Conservation (phyloP, 1,140 invertebrate genomes). For the Bombus terrestris region DNA sequence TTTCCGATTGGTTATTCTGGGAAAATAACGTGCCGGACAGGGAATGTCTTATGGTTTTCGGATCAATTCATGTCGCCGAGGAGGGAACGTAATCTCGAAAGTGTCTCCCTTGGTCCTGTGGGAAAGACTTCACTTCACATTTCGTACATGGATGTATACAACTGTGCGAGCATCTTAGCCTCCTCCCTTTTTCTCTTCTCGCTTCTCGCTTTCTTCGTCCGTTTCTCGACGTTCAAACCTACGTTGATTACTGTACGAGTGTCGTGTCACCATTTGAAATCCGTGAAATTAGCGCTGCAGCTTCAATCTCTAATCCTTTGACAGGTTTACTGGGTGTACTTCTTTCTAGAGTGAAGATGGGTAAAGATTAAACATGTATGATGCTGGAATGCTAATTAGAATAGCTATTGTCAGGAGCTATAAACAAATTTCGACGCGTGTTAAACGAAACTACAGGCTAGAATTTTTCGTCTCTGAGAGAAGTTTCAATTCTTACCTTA, state of each 20-base stretch:
- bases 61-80: constrained; percentile 62
- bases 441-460: too few relatives aligned
- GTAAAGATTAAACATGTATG: too few relatives aligned
- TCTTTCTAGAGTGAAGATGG: too few relatives aligned
- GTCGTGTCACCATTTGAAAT: neutral
- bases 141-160: constrained; percentile 52
- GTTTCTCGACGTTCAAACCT: neutral
- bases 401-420: too few relatives aligned
- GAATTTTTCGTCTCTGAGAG: too few relatives aligned
- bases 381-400: too few relatives aligned
- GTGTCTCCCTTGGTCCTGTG: constrained; percentile 70
- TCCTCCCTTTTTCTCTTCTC: neutral
- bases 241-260: neutral
- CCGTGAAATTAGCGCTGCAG: neutral
- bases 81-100: constrained; percentile 75
- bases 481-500: too few relatives aligned
- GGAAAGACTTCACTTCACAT: constrained; percentile 65
- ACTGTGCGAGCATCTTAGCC: constrained; percentile 42
- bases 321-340: too few relatives aligned
- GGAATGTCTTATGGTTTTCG: constrained; percentile 65
- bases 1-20: constrained; percentile 59
- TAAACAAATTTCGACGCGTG: too few relatives aligned
- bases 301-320: neutral
- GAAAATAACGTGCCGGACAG: constrained; percentile 64
- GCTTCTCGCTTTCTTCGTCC: neutral